Percentiles rank a stretch among this genome's conserved stretches.
phyloP scores from a whole-genome alignment of 2,113 vertebrate genomes.

The Regulus satrapa region DNA sequence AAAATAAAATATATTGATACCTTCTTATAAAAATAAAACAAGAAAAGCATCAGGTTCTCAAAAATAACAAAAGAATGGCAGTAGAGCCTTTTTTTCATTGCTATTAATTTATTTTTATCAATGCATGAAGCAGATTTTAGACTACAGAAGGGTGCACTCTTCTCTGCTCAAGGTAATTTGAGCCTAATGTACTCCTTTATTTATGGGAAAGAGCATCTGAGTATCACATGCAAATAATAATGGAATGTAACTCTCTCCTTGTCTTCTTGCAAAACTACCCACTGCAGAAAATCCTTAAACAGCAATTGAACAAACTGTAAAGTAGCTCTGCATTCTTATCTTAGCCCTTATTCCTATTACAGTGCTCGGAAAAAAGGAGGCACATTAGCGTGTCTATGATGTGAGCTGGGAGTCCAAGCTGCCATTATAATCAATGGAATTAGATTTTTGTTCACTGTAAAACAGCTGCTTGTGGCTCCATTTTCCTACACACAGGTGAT shows the following conservation, averaged over 20 bases:
- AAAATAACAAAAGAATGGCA: not conserved
- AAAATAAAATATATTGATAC: not conserved
- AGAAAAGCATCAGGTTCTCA: not conserved
- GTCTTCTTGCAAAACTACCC: not conserved
- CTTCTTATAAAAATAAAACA: not conserved
- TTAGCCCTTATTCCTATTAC: no score
- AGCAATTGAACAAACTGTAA: not conserved
- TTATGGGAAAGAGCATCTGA: not conserved
- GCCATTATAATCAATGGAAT: not conserved
- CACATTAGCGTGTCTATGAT: fast-evolving
- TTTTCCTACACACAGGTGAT: not conserved
- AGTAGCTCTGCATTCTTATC: not conserved
- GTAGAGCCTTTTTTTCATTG: no score
- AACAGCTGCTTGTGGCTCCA: not conserved
- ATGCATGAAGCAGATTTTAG: not conserved
- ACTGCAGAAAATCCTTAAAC: not conserved
- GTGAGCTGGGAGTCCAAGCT: not conserved
- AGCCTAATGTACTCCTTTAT: not conserved
- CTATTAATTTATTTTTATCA: not conserved
- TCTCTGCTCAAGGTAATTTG: not conserved
- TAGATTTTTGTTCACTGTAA: not conserved
- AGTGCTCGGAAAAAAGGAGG: not conserved
- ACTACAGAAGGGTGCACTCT: not conserved
- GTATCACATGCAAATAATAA: not conserved
- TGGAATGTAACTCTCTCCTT: not conserved